phyloP scores from a whole-genome alignment of 1,140 invertebrate species.

The Pogonomyrmex californicus region DNA sequence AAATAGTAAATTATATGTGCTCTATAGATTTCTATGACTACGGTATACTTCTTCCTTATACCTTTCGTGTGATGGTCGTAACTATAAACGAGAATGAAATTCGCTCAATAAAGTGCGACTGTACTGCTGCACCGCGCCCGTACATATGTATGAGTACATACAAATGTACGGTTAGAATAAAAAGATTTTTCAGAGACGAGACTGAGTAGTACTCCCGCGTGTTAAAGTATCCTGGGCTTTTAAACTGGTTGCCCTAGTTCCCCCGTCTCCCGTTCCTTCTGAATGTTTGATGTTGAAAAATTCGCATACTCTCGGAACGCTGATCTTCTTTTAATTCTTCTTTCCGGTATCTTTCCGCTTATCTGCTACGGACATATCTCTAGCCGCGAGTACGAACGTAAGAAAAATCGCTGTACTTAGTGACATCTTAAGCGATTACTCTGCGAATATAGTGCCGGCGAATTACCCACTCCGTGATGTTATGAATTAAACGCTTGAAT shows the following conservation, averaged over 20 bases:
- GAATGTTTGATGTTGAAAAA: slow-evolving; percentile 72
- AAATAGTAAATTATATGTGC: slow-evolving; percentile 45
- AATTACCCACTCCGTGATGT: neutral
- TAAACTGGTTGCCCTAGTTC: slow-evolving; percentile 68
- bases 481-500: slow-evolving; percentile 4
- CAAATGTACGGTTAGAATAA: slow-evolving; percentile 61
- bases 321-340: slow-evolving; percentile 60
- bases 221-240: slow-evolving; percentile 58
- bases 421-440: slow-evolving; percentile 43
- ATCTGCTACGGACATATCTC: slow-evolving; percentile 44
- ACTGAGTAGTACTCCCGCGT: slow-evolving; percentile 59
- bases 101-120: slow-evolving; percentile 46
- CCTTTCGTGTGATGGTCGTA: slow-evolving; percentile 25
- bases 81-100: slow-evolving; percentile 59
- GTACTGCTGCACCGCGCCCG: neutral
- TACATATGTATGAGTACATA: slow-evolving; percentile 49
- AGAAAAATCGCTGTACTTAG: slow-evolving; percentile 54
- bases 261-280: slow-evolving; percentile 24
- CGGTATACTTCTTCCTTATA: slow-evolving; percentile 34
- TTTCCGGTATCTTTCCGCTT: slow-evolving; percentile 59
- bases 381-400: slow-evolving; percentile 40
- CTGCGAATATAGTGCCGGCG: slow-evolving; percentile 16
- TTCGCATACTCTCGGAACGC: slow-evolving; percentile 55
- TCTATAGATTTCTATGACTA: slow-evolving; percentile 56
- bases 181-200: slow-evolving; percentile 70